Conservation (phyloP, 2,797 vertebrate species). For the Pipistrellus kuhlii region DNA sequence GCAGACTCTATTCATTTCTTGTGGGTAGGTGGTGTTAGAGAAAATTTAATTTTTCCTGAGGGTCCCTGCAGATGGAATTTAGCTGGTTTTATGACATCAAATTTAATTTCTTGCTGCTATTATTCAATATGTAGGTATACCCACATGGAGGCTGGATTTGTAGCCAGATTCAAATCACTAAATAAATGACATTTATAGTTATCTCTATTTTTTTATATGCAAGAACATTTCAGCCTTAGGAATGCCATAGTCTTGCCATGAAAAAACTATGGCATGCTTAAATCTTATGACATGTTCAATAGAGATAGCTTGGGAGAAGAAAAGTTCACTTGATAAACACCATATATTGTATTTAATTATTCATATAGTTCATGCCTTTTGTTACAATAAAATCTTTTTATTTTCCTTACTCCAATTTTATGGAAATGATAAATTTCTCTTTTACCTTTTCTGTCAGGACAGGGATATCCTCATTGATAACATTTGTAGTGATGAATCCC, state of each 20-base stretch:
- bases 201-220: background rate
- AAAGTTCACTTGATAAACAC: background rate
- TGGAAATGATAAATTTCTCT: background rate
- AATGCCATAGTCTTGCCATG: background rate
- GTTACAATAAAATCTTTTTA: background rate
- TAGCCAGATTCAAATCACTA: conserved; percentile 26
- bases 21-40: conserved; percentile 70
- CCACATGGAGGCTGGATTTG: background rate
- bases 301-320: background rate
- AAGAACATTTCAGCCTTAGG: background rate
- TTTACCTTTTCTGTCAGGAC: background rate
- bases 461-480: background rate
- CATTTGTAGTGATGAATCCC: background rate
- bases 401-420: background rate
- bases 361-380: background rate
- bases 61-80: conserved; percentile 62
- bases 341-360: background rate
- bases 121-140: conserved; percentile 53
- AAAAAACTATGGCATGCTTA: background rate
- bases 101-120: conserved; percentile 57
- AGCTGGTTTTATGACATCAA: conserved; percentile 42
- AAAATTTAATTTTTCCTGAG: conserved; percentile 72
- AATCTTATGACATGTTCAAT: background rate
- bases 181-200: conserved; percentile 41
- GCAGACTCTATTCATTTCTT: conserved; percentile 73